These are phyloP conservation scores for Cyclargus thomasi DNA, from an alignment of 1,140 invertebrate genomes.

Conservation along the genomic window DNA sequence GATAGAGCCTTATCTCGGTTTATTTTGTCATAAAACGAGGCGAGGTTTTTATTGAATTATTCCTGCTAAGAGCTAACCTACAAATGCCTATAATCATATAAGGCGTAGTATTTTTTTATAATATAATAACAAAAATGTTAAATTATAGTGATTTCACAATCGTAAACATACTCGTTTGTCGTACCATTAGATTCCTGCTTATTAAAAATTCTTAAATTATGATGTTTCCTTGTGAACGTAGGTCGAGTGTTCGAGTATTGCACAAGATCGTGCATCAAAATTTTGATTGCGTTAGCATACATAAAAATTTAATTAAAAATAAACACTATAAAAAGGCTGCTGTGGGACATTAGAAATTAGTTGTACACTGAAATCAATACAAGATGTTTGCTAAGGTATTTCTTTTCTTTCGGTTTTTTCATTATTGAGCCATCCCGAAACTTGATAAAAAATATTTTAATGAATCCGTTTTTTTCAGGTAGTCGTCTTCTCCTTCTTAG, in stretches of 20 bases:
- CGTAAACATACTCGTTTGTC: not conserved
- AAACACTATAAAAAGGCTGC: slow-evolving; percentile 19
- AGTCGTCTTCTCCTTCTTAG: slow-evolving; percentile 35
- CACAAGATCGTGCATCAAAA: slow-evolving; percentile 12
- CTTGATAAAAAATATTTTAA: no score
- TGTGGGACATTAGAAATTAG: slow-evolving; percentile 8
- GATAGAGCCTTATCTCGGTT: not conserved
- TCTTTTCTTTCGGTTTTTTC: no score
- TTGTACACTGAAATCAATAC: not conserved
- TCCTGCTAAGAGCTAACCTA: no score
- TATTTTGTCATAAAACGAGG: not conserved
- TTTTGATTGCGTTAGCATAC: slow-evolving; percentile 14
- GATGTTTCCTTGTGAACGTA: slow-evolving; percentile 17
- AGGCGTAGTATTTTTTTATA: not conserved
- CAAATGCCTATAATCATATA: no score
- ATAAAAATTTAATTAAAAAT: slow-evolving; percentile 17
- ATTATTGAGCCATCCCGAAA: no score
- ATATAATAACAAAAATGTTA: no score
- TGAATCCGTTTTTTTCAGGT: slow-evolving; percentile 32
- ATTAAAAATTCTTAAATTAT: slow-evolving; percentile 9
- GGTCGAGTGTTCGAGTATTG: slow-evolving; percentile 19
- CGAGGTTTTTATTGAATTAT: no score
- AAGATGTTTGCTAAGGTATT: slow-evolving; percentile 19
- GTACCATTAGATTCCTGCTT: not conserved
- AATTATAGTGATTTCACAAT: not conserved